Conservation (phyloP, 2,888 invertebrate species). For the Lamellibrachia satsuma region DNA sequence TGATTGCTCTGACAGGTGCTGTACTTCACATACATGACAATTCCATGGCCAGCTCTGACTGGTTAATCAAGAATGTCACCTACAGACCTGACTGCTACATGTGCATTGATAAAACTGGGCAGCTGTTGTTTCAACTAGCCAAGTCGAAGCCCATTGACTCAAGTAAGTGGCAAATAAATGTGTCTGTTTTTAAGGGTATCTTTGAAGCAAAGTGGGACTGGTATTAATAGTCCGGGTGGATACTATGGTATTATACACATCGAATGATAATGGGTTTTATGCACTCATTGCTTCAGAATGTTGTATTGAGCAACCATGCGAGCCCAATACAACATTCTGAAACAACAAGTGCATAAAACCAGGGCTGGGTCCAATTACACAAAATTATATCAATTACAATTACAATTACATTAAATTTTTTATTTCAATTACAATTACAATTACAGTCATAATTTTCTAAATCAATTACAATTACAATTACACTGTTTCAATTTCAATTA, state of each 20-base stretch:
- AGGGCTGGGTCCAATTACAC: too few relatives aligned
- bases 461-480: too few relatives aligned
- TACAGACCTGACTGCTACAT: constrained; percentile 57
- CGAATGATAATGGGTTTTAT: not conserved
- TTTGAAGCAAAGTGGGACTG: not conserved
- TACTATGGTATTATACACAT: not conserved
- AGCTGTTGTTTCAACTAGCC: constrained; percentile 41
- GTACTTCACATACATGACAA: constrained; percentile 50
- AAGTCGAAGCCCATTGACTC: not conserved
- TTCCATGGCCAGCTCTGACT: constrained; percentile 49
- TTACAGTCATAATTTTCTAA: too few relatives aligned
- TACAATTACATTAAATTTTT: too few relatives aligned
- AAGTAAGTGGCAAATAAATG: not conserved
- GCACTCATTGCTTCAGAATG: too few relatives aligned
- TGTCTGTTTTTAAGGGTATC: not conserved
- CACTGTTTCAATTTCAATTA: too few relatives aligned
- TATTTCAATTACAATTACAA: too few relatives aligned
- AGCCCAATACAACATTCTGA: too few relatives aligned
- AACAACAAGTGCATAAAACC: too few relatives aligned
- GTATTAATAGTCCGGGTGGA: not conserved
- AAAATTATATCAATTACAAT: too few relatives aligned
- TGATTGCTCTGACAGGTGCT: constrained; percentile 48
- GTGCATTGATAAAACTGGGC: constrained; percentile 45
- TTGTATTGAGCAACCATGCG: too few relatives aligned
- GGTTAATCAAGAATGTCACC: constrained; percentile 59